These are phyloP conservation scores for Heliconius hewitsoni DNA, from an alignment of 1,140 invertebrate genomes.

Conservation along the genomic window DNA sequence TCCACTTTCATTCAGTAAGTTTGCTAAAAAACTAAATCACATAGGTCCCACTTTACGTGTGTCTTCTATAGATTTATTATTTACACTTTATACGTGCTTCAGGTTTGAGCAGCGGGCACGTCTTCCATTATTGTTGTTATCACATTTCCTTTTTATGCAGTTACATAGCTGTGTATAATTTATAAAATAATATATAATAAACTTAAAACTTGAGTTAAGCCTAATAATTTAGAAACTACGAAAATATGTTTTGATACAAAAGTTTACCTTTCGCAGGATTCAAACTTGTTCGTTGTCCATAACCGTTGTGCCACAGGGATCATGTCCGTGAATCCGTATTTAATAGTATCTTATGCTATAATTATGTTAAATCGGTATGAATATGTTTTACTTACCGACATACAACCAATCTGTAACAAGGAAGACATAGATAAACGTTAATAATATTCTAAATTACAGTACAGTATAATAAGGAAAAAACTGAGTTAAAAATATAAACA, in stretches of 20 bases:
- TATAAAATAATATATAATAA: too few species aligned
- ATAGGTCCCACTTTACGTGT: background rate
- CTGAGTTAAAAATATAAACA: background rate
- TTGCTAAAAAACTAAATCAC: background rate
- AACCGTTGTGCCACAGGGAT: too few species aligned
- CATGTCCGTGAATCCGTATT: background rate
- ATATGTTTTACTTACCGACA: background rate
- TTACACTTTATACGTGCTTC: background rate
- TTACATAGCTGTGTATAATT: too few species aligned
- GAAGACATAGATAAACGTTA: background rate
- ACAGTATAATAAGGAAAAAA: too few species aligned
- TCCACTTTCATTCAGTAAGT: background rate
- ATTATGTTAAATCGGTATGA: background rate
- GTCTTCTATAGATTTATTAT: background rate
- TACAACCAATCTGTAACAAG: background rate
- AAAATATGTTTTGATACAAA: too few species aligned
- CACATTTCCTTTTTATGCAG: background rate
- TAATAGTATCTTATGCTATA: background rate
- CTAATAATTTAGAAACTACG: too few species aligned
- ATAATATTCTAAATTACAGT: background rate
- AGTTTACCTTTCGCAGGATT: too few species aligned
- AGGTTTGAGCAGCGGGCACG: background rate
- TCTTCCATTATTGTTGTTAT: conserved; percentile 4
- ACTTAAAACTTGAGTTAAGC: too few species aligned
- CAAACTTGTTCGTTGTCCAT: too few species aligned